phyloP scores from a whole-genome alignment of 1,140 invertebrate species.

The Carcinoscorpius rotundicauda region DNA sequence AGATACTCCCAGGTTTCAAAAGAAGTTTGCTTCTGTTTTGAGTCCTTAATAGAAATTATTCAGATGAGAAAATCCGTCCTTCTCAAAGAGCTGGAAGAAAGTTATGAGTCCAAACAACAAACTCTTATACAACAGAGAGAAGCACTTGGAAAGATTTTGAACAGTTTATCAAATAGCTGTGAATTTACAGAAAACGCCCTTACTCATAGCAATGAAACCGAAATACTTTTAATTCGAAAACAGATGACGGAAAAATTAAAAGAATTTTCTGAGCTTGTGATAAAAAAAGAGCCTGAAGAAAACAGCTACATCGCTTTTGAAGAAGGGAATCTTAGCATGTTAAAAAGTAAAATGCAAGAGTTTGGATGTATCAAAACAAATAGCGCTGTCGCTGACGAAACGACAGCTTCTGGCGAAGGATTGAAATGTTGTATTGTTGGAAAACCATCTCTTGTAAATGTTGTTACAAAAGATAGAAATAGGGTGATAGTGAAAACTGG shows the following conservation, averaged over 20 bases:
- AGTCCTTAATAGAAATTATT: constrained; percentile 31
- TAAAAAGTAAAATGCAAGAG: constrained; percentile 30
- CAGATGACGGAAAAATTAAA: constrained; percentile 40
- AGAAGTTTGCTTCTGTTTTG: constrained; percentile 9
- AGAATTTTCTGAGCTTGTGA: constrained; percentile 34
- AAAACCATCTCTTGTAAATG: constrained; percentile 29
- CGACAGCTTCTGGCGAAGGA: constrained; percentile 36
- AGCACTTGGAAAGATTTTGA: constrained; percentile 33
- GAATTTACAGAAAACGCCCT: constrained; percentile 39
- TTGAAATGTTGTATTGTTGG: constrained; percentile 31
- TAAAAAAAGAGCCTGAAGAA: constrained; percentile 36
- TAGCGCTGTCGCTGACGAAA: constrained; percentile 35
- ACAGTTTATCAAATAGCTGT: constrained; percentile 36
- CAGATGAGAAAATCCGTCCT: constrained; percentile 33
- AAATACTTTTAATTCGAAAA: constrained; percentile 41
- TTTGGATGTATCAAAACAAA: constrained; percentile 34
- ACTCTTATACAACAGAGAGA: constrained; percentile 35
- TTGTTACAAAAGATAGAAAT: constrained; percentile 35
- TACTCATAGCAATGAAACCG: constrained; percentile 37
- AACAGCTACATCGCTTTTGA: constrained; percentile 36
- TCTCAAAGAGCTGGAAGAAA: constrained; percentile 33
- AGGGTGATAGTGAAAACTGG: constrained; percentile 33
- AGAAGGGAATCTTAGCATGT: constrained; percentile 28
- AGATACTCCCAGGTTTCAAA: constrained; percentile 5
- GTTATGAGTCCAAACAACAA: constrained; percentile 34